Evolutionary conservation across 2,113 vertebrate genomes (phyloP), one percentile per base, ranked within the genome.

Genomic region (Bubo blakistoni): DNA sequence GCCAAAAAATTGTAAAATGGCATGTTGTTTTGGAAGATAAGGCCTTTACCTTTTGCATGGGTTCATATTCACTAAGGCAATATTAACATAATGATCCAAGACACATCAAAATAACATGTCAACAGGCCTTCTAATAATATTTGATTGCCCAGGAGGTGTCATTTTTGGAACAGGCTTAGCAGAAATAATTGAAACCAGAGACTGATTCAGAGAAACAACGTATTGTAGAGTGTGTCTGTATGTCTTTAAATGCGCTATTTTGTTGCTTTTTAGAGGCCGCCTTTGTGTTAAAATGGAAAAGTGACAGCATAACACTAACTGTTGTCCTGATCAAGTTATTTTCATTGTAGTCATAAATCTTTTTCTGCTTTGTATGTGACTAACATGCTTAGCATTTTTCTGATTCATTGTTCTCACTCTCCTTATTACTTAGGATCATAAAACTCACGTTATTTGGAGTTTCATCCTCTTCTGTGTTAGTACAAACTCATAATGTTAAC

Each of bases 191-290:
- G 52, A 83, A 92, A 71, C 20, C 24, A 32, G 67, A 55, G 49
- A 21, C 57, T 46, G 16, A 54, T 82, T 86, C 16, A 62, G 54
- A 49, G 51, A 74, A 83, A 26, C 38, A 49, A 54, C 82, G 30
- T 1, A 0, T 34, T 59, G 20, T 47, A 11, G 16, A 18, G 4
- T 55, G 6, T 86, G 29, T 66, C 16, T 3, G 0, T 83, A 3
- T 51, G 14, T 86, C 36, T 93, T 80, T 55, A 71, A 77, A 52
- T 83, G 67, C 1, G 1, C 15, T n/a, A 0, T 36, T 88, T 70
- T 81, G 9, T 51, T 92, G 30, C 21, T 21, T 81, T 88, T 94
- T 77, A 66, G 57, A 70, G 34, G 16, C 25, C 26, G 71, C 54
- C 21, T 71, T 32, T 44, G 10, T 61, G 10, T 81, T 83, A 69